These are phyloP conservation scores for Caerostris extrusa DNA, from an alignment of 1,140 invertebrate genomes.

Conservation along the genomic window DNA sequence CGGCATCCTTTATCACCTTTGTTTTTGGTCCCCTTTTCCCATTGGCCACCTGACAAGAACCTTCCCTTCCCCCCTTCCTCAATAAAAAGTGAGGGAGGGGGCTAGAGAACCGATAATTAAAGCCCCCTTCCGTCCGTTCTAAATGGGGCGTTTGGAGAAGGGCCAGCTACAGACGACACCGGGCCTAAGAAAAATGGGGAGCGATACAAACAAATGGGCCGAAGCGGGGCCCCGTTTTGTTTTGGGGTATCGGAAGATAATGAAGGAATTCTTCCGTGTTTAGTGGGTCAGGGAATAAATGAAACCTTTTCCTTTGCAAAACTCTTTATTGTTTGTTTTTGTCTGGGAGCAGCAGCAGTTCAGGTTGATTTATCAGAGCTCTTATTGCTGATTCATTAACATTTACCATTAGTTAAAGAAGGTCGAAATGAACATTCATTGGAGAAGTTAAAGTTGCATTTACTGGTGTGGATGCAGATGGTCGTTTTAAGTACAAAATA, in stretches of 20 bases:
- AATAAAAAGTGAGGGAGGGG: not conserved
- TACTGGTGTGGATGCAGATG: too few species aligned
- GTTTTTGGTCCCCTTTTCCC: not conserved
- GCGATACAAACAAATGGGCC: slow-evolving; percentile 35
- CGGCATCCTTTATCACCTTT: not conserved
- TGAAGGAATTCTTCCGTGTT: not conserved
- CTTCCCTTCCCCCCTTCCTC: not conserved
- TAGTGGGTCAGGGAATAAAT: not conserved
- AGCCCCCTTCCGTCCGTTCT: not conserved
- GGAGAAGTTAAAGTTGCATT: too few species aligned
- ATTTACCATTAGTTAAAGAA: too few species aligned
- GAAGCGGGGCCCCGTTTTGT: slow-evolving; percentile 10
- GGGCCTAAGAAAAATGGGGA: not conserved
- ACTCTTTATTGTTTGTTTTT: too few species aligned
- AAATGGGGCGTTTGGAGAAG: not conserved
- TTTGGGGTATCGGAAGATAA: not conserved
- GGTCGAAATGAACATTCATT: too few species aligned
- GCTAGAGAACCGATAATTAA: not conserved
- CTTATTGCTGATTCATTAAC: too few species aligned
- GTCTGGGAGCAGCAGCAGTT: too few species aligned
- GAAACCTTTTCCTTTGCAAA: too few species aligned
- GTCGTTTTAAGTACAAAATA: too few species aligned
- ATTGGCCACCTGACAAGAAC: not conserved
- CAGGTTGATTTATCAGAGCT: too few species aligned
- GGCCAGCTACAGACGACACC: not conserved